These are phyloP conservation scores for Lithophane semibrunnea DNA, from an alignment of 2,888 invertebrate species.

Conservation along the genomic window DNA sequence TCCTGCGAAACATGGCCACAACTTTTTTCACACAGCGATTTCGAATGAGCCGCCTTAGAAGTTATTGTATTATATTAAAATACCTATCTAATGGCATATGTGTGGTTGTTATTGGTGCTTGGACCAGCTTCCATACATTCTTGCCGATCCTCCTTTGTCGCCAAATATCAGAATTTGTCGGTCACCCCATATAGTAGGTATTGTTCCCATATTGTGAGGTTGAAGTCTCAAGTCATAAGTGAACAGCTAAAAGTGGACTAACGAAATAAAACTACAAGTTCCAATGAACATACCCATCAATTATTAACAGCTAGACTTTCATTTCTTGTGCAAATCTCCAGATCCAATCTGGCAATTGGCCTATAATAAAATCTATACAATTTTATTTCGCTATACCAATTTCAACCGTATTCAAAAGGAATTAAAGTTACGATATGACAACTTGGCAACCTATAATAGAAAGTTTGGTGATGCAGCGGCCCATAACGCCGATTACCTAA, in stretches of 20 bases:
- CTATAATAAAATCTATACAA: neutral
- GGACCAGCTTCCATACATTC: no score
- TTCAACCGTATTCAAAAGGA: neutral
- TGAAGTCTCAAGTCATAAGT: no score
- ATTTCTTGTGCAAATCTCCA: neutral
- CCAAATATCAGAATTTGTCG: no score
- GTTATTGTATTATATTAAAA: no score
- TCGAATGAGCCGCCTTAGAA: no score
- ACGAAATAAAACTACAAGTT: neutral
- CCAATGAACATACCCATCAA: neutral
- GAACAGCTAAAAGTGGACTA: neutral
- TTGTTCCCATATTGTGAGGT: no score
- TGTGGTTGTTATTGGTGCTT: no score
- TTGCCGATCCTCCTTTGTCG: no score
- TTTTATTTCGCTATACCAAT: neutral
- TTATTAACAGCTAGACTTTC: neutral
- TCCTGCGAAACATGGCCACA: no score
- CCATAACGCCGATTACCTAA: neutral
- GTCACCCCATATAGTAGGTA: no score
- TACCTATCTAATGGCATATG: no score
- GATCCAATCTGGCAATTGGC: neutral
- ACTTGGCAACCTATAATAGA: neutral
- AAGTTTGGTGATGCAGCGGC: neutral
- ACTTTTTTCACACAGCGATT: no score
- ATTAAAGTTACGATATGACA: neutral